Evolutionary conservation across 2,113 vertebrate species (phyloP).

Genomic region (Psammodynastes pulverulentus): DNA sequence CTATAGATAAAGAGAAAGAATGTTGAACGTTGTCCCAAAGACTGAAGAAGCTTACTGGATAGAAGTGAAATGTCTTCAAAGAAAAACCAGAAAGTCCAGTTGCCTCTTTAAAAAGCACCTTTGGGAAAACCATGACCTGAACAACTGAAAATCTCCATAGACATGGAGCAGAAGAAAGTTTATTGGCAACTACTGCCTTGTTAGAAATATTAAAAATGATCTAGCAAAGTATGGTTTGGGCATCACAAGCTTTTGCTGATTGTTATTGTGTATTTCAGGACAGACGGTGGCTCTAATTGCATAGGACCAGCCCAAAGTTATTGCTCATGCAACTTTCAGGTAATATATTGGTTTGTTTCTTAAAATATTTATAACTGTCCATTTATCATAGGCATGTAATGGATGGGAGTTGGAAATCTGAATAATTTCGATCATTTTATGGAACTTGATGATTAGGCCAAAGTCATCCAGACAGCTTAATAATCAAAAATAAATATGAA

Average conservation of each 20-base stretch:
- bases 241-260: not conserved
- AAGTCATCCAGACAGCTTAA: not conserved
- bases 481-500: not conserved
- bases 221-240: not conserved
- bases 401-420: not conserved
- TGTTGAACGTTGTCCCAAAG: not conserved
- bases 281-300: slow-evolving; percentile 83
- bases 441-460: not conserved
- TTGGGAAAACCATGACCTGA: no score
- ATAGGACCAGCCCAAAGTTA: slow-evolving; percentile 82
- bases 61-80: no score
- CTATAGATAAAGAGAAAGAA: no score
- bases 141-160: no score
- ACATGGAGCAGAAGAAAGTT: not conserved
- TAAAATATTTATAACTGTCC: not conserved
- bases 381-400: not conserved
- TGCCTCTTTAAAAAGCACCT: no score
- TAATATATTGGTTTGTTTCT: slow-evolving; percentile 44
- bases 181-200: not conserved
- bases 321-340: slow-evolving; percentile 85
- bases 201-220: not conserved
- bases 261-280: slow-evolving; percentile 64
- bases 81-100: no score
- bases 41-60: no score
- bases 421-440: not conserved